Conservation (phyloP, 2,113 vertebrate species). For the Rallus limicola region DNA sequence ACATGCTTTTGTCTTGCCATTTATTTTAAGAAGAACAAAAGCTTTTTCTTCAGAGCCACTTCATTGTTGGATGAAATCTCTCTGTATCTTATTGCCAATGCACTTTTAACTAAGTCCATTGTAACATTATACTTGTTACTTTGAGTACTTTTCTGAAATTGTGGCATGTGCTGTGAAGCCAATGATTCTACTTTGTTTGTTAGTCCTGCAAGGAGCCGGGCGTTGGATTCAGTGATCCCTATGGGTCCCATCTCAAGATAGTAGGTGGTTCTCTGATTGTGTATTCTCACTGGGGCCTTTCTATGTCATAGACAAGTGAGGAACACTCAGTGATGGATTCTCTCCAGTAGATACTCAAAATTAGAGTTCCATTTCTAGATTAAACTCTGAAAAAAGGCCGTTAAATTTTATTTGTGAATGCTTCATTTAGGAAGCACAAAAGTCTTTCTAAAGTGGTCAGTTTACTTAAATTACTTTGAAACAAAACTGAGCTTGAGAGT, state of each 20-base stretch:
- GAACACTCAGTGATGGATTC: background rate
- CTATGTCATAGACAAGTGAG: background rate
- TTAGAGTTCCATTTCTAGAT: background rate
- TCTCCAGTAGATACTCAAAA: background rate
- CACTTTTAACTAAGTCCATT: background rate
- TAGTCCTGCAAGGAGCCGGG: background rate
- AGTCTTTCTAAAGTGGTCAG: background rate
- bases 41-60: background rate
- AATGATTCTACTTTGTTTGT: background rate
- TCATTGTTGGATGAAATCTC: background rate
- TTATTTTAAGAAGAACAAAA: background rate
- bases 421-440: background rate
- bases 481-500: background rate
- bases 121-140: background rate
- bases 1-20: background rate
- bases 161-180: background rate
- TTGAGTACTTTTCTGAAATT: background rate
- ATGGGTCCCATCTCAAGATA: no score
- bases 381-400: background rate
- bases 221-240: no score
- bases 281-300: background rate
- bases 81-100: background rate
- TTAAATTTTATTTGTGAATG: background rate
- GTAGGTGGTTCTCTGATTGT: background rate
- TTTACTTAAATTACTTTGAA: background rate